Evolutionary conservation across 1,140 invertebrate genomes (phyloP).

Genomic region (Sogatella furcifera): DNA sequence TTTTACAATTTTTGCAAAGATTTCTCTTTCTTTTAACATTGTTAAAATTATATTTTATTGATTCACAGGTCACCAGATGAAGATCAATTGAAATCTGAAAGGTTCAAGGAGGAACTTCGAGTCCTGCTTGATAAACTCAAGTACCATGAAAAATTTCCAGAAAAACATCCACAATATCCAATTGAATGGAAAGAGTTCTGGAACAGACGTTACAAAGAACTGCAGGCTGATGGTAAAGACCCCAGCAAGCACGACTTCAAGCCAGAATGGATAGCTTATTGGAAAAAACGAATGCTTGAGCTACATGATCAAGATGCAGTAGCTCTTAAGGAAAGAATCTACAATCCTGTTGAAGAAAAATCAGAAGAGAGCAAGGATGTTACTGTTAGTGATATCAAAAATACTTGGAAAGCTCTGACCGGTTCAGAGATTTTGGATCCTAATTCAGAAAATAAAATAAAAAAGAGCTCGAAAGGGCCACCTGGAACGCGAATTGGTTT

Average conservation of each 20-base stretch:
- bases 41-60: no score
- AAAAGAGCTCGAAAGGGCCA: neutral
- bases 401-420: no score
- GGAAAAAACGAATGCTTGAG: slow-evolving; percentile 68
- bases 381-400: neutral
- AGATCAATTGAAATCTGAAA: neutral
- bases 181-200: slow-evolving; percentile 81
- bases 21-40: no score
- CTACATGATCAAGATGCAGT: slow-evolving; percentile 56
- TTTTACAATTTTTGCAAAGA: no score
- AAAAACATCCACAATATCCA: slow-evolving; percentile 73
- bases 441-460: no score
- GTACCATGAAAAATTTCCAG: slow-evolving; percentile 69
- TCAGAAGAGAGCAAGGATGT: slow-evolving; percentile 15
- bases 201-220: slow-evolving; percentile 68
- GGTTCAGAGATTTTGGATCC: no score
- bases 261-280: slow-evolving; percentile 74
- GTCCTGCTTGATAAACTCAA: slow-evolving; percentile 41
- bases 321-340: slow-evolving; percentile 41
- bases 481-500: neutral
- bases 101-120: neutral
- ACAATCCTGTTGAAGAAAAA: slow-evolving; percentile 5
- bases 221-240: slow-evolving; percentile 45
- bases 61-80: no score
- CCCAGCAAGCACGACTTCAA: slow-evolving; percentile 70